Evolutionary conservation across 2,113 vertebrate species (phyloP), one percentile per base, ranked within the genome.

Genomic region (Onychorhynchus coronatus): DNA sequence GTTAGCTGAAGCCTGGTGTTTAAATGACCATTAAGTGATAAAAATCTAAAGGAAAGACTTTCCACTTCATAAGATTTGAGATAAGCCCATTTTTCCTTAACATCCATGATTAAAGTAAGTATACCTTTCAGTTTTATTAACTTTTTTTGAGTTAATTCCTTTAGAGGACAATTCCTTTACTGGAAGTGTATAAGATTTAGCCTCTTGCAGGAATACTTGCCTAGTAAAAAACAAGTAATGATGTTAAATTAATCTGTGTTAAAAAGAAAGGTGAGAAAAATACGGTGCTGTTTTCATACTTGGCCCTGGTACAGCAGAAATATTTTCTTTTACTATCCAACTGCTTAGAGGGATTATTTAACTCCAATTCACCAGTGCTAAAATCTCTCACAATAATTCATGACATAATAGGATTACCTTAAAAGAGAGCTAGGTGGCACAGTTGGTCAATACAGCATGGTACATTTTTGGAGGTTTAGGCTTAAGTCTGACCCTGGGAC

Each of bases 371-470:
- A 88, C 27, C 20, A 5, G 37, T 70, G 42, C 42, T 80, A 62
- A 93, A 94, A 88, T 93, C 46, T 95, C 61, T 89, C 50, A 53
- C 87, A 58, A 63, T 86, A 95, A 89, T 95, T 91, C 27, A 71
- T 95, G 87, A 90, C n/a, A 79, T 95, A 96, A 95, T 88, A 92
- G 23, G 90, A 92, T 96, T 96, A 91, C 58, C 52, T 88, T 92
- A 84, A 82, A 90, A 88, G 65, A 77, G 88, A 96, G 67, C 81
- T 84, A 85, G 93, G 76, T 83, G 81, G 59, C 89, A 93, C 44
- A 90, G 52, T 73, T 95, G 67, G 68, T 91, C 90, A 93, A 28
- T 94, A 42, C 12, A 55, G 72, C 65, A 52, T 46, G 56, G 74
- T 75, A 67, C 1, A 5, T 56, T 80, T 93, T 61, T 89, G 39